Base-by-base conservation (phyloP, 1,140 invertebrate genomes). In the Idris sp. region DNA sequence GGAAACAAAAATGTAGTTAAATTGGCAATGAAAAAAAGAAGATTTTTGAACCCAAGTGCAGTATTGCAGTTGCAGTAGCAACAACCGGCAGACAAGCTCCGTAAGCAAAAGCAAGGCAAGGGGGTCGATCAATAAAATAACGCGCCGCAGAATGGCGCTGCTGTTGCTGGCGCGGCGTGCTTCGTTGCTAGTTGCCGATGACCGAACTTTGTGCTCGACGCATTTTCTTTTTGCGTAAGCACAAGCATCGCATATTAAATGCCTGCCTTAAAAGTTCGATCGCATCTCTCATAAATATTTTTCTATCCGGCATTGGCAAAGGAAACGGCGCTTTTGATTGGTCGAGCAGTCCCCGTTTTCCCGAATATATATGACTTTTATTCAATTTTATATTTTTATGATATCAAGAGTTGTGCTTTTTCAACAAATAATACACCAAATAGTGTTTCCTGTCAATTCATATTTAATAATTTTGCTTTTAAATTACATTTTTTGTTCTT, bases 101-200 rank as follows among this genome's bases (percentile, higher is more conserved):
- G 64, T 49, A 59, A 68, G 64, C 64, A 59, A 58, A 68, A 68
- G 64, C 51, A 58, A 68, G n/a, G 35, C 64, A 43, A 40, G 53
- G 46, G 46, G 38, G 18, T 69, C 65, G 65, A 69, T 69, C 65
- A 69, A 69, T 59, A 69, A 69, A 59, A 69, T 69, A 69, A 69
- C 46, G 65, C 65, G 44, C 46, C 65, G 65, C 46, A 53, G 65
- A 59, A 69, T 69, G 65, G 65, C 65, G 65, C 65, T 69, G 65
- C 46, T 59, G 65, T 69, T 69, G 36, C 65, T 69, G 43, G 35
- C 53, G 43, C 64, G 43, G 64, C 54, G 46, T 68, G 53, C 53
- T 68, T 31, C 33, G 54, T 53, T 69, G 65, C 43, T 69, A 59
- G 44, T 69, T 46, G n/a, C 54, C 65, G 54, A 53, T 59, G 54